Percentiles rank a stretch among this genome's conserved stretches.
phyloP scores from a whole-genome alignment of 2,797 vertebrate species.

The Melanotaenia trifasciata region DNA sequence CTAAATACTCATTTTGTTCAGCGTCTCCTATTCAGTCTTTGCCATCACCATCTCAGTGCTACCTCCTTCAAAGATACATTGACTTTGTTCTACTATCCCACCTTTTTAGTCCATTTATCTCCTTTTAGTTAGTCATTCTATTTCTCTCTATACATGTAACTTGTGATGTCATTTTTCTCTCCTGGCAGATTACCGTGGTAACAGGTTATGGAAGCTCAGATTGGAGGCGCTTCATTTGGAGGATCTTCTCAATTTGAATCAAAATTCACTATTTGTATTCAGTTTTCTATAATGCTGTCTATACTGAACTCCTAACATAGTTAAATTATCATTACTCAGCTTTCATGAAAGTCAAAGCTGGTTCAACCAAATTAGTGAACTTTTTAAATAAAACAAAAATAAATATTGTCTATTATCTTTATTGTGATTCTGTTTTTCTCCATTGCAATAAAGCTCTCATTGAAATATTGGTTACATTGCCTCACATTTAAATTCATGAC shows the following conservation, averaged over 20 bases:
- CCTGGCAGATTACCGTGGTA: constrained; percentile 57
- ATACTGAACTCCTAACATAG: neutral
- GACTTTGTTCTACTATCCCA: constrained; percentile 22
- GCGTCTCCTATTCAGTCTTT: constrained; percentile 18
- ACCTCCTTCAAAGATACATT: constrained; percentile 12
- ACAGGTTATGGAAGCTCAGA: constrained; percentile 47
- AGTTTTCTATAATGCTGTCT: neutral
- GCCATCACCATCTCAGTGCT: constrained; percentile 14
- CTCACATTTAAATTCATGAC: too few species aligned
- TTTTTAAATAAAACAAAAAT: too few species aligned
- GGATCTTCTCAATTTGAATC: neutral
- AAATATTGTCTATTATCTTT: too few species aligned
- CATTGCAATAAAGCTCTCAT: too few species aligned
- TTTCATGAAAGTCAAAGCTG: neutral
- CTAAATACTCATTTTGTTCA: constrained; percentile 38
- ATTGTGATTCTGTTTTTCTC: too few species aligned
- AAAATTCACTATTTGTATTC: neutral
- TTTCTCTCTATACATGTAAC: constrained; percentile 17
- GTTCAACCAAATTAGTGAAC: neutral
- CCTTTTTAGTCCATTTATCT: constrained; percentile 30
- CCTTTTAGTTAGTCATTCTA: constrained; percentile 15
- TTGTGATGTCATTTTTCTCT: constrained; percentile 15
- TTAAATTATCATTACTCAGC: neutral
- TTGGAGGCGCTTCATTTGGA: constrained; percentile 19
- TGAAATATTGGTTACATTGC: too few species aligned